Base-by-base conservation (phyloP, 64 coral and sea anemone species). In the Cladopsammia gracilis region DNA sequence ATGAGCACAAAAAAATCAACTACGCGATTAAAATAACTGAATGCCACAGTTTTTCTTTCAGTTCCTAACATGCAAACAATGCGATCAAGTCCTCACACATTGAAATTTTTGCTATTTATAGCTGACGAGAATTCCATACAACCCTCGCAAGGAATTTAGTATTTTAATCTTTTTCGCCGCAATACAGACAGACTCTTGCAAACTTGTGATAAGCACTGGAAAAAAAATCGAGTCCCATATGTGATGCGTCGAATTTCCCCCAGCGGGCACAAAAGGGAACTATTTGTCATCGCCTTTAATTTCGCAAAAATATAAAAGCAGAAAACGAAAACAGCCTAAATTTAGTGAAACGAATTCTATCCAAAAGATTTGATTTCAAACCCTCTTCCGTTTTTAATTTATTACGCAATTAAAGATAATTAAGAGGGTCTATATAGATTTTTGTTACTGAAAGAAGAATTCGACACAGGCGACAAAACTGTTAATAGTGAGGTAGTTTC, bases 161-260 rank as follows among this genome's bases (percentile, higher is more conserved):
- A 84, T 84, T 68, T 84, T 84, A 82, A 82, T 84, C 62, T 84
- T n/a, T 84, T 84, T 49, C 26, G 16, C 80, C 79, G 12, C 42
- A 82, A 48, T 26, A 47, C 5, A 56, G 50, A 53, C 50, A 52
- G 75, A n/a, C 3, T 11, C 8, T 77, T 77, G 75, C 11, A 56
- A n/a, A 45, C 15, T 61, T 82, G 0, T 47, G 79, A 82, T 64
- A 82, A 82, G 59, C 19, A 44, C 18, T 47, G 6, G 34, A 46
- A 18, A 24, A 77, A 49, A 46, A 45, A 25, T 42, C 6, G 26
- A 10, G 20, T 2, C 12, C 14, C 22, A 44, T 16, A 7, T 4
- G 5, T 15, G 34, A 62, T 53, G 78, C 9, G 8, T 56, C 22
- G n/a, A 77, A 64, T 62, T 82, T 64, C 24, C 43, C 78, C 58